Percentiles rank a stretch among this genome's conserved stretches.
Evolutionary conservation across 2,888 invertebrate genomes (phyloP).

Genomic region (Allygus modestus): DNA sequence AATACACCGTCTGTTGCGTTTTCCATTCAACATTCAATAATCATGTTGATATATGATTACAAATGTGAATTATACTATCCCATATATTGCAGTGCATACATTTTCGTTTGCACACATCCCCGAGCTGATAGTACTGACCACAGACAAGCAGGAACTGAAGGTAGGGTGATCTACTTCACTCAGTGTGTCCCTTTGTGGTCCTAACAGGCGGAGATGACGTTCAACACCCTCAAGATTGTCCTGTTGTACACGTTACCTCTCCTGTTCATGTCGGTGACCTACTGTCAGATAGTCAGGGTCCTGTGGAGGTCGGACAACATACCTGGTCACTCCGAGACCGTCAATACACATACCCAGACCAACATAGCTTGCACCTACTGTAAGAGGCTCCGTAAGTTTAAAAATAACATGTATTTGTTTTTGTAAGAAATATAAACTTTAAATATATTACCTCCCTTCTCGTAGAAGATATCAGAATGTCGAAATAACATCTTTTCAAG

Average conservation of each 20-base stretch:
- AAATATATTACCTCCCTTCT: too few species aligned
- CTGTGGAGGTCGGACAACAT: constrained; percentile 89
- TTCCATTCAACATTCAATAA: too few species aligned
- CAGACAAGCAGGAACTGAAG: constrained; percentile 74
- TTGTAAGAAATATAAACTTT: too few species aligned
- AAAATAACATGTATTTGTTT: too few species aligned
- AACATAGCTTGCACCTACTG: constrained; percentile 51
- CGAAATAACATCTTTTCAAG: too few species aligned
- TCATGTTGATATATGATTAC: too few species aligned
- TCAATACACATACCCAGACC: constrained; percentile 60
- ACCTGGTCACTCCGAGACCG: constrained; percentile 79
- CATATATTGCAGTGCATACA: too few species aligned
- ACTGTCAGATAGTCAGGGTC: constrained; percentile 89
- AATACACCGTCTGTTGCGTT: too few species aligned
- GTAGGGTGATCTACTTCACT: constrained; percentile 81
- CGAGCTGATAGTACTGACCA: constrained; percentile 85
- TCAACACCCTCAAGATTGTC: constrained; percentile 83
- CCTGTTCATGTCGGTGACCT: constrained; percentile 89
- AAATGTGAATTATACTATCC: too few species aligned
- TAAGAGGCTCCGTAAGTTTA: constrained; percentile 31
- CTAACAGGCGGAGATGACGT: constrained; percentile 81
- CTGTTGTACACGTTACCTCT: constrained; percentile 89
- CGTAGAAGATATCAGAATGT: too few species aligned
- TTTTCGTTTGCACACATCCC: constrained; percentile 81
- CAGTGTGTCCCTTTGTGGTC: constrained; percentile 87